Evolutionary conservation across 2,797 vertebrate species (phyloP), one percentile per base, ranked within the genome.

Genomic region (Sebastes elongatus): DNA sequence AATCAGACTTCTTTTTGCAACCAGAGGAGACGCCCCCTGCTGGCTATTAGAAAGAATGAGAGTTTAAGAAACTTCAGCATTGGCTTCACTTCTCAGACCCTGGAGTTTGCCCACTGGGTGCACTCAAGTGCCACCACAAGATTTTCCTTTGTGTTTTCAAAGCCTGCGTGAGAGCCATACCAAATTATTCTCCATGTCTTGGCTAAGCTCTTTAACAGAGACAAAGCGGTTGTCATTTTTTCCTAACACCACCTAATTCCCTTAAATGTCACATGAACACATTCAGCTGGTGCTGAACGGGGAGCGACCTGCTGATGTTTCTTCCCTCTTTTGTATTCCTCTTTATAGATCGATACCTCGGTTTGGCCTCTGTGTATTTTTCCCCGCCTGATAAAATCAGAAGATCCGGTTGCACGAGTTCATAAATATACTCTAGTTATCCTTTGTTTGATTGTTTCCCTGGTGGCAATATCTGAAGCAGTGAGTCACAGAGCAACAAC

Each of bases 151-250:
- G 22, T 76, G 28, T 82, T 77, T 71, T 71, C 28, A 74, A 70
- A 76, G 84, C 71, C 63, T 4, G 10, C 61, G 23, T 53, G 23
- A 76, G 84, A 83, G 67, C 81, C 22, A 18, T 49, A 64, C 68
- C 62, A 49, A 83, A 82, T 42, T 61, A 65, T 85, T 78, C 82
- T 14, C 56, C 3, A 6, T 69, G 74, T 85, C 87, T 71, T 14
- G 30, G 68, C 76, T 87, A 85, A 92, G 88, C 92, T 89, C 83
- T 89, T 90, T 86, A 91, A 88, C 75, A 28, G 84, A 90, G 82
- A 92, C 91, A 94, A 93, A 93, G 89, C 57, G 76, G 62, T 85
- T 92, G 88, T 92, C 86, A 80, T 88, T 89, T 90, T 90, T 76
- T 53, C 55, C 59, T 87, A 86, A 92, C 85, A 78, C 82, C 82